Percentiles rank a stretch among this genome's conserved stretches.
phyloP scores from a whole-genome alignment of 2,113 vertebrate species.

The Scalopus aquaticus region DNA sequence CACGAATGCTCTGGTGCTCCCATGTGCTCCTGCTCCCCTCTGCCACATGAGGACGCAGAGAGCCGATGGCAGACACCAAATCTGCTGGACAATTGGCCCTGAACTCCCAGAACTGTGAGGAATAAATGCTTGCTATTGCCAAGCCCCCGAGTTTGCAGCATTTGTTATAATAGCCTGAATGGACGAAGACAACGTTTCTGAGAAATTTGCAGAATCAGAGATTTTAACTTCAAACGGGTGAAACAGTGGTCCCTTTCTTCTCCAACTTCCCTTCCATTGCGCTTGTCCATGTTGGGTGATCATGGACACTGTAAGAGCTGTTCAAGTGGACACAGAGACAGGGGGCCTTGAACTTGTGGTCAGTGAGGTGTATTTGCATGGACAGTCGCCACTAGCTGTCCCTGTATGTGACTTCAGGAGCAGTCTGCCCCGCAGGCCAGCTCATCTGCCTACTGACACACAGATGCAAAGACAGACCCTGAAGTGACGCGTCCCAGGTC shows the following conservation, averaged over 20 bases:
- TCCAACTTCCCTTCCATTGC: fast-evolving
- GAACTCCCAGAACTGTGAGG: not conserved
- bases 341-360: too few species aligned
- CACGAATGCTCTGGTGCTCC: not conserved
- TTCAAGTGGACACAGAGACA: not conserved
- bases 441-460: fast-evolving
- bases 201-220: not conserved
- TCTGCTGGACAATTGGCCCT: not conserved
- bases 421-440: too few species aligned
- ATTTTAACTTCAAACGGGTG: not conserved
- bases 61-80: not conserved
- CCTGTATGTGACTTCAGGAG: not conserved
- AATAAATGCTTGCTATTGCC: not conserved
- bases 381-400: too few species aligned
- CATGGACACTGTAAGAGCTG: not conserved
- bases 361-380: not conserved
- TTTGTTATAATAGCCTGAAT: not conserved
- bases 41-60: fast-evolving
- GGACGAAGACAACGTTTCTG: not conserved
- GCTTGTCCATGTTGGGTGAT: fast-evolving
- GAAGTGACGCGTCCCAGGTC: not conserved
- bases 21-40: not conserved
- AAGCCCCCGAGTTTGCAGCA: too few species aligned
- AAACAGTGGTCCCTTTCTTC: not conserved
- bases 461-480: not conserved